These are phyloP conservation scores for Tenthredo livida DNA, from an alignment of 2,888 invertebrate species.

Conservation along the genomic window DNA sequence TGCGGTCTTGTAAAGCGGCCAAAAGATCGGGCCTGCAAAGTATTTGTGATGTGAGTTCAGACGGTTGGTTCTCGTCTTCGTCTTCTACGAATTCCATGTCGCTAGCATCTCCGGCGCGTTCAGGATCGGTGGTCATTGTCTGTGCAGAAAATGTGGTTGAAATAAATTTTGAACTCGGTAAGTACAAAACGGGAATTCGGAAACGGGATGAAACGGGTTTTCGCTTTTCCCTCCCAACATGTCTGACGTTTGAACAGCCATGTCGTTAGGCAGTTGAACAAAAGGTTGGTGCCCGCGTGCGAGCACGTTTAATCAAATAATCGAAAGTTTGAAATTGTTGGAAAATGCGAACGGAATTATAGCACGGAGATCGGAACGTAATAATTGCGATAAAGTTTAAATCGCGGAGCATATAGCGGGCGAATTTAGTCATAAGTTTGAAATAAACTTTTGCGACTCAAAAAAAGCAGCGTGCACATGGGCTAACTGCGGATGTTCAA, in stretches of 20 bases:
- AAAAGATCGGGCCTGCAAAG: constrained; percentile 81
- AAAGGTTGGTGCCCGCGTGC: constrained; percentile 52
- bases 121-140: constrained; percentile 83
- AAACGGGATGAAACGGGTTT: not conserved
- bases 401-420: not conserved
- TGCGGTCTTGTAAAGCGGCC: constrained; percentile 81
- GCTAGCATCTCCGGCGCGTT: constrained; percentile 84
- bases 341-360: not conserved
- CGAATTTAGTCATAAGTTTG: constrained; percentile 19
- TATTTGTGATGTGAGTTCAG: constrained; percentile 78
- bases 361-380: not conserved
- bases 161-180: not conserved
- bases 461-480: constrained; percentile 64
- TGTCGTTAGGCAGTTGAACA: constrained; percentile 41
- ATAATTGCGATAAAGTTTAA: not conserved
- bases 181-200: not conserved
- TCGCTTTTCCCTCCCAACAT: constrained; percentile 48
- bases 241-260: constrained; percentile 55
- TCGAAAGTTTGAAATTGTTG: not conserved
- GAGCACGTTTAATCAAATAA: constrained; percentile 54
- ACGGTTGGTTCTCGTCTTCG: constrained; percentile 81
- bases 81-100: constrained; percentile 86
- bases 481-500: constrained; percentile 52
- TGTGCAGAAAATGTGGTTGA: constrained; percentile 26
- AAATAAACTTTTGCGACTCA: constrained; percentile 48